These are phyloP conservation scores for Melierax canorus DNA, from an alignment of 2,113 vertebrate genomes.

Conservation along the genomic window DNA sequence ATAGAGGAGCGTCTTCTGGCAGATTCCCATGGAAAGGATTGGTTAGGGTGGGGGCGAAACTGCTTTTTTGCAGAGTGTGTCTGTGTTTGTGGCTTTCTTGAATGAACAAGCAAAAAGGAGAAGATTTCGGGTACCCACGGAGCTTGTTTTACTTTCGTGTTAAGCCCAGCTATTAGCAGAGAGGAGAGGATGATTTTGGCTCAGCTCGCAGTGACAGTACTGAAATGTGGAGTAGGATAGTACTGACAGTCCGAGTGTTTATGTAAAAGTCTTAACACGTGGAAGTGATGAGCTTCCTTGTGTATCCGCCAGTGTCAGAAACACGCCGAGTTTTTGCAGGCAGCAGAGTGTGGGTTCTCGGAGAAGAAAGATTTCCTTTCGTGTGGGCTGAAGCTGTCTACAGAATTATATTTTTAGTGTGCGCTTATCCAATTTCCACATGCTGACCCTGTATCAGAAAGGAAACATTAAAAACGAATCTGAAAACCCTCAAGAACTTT, in stretches of 20 bases:
- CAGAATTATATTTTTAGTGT: conserved; percentile 43
- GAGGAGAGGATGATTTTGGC: not conserved
- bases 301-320: not conserved
- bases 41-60: conserved; percentile 54
- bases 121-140: not conserved
- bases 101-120: conserved; percentile 24
- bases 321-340: not conserved
- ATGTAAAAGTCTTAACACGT: conserved; percentile 15
- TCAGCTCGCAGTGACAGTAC: not conserved
- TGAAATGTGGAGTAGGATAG: conserved; percentile 8
- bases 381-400: conserved; percentile 50
- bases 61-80: conserved; percentile 22
- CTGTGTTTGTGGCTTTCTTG: conserved; percentile 40
- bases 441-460: conserved; percentile 23
- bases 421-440: conserved; percentile 20
- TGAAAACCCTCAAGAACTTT: conserved; percentile 37
- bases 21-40: conserved; percentile 48
- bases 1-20: conserved; percentile 24
- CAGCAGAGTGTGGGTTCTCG: not conserved
- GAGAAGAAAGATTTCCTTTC: conserved; percentile 52
- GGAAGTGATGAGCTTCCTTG: conserved; percentile 6
- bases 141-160: not conserved
- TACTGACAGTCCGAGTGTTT: not conserved
- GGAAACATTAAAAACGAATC: conserved; percentile 5
- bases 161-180: not conserved